Evolutionary conservation across 2,888 invertebrate genomes (phyloP), one percentile per base, ranked within the genome.

Genomic region (Seira musarum): DNA sequence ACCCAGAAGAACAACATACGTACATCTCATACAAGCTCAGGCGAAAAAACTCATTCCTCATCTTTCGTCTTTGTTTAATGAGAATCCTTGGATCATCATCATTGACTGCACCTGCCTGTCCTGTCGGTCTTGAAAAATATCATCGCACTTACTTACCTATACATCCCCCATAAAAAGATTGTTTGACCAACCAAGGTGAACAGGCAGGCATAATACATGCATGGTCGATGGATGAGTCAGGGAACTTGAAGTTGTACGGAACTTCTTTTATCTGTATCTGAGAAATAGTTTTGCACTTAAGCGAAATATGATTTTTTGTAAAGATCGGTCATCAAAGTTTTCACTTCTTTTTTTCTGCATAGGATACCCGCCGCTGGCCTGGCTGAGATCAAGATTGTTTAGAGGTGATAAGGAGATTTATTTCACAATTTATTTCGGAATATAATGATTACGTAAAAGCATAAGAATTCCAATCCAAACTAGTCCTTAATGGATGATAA

Each of bases 11-110:
- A n/a, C n/a, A n/a, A n/a, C n/a, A n/a, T n/a, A n/a, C n/a, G n/a
- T n/a, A n/a, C n/a, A n/a, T n/a, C n/a, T n/a, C n/a, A n/a, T n/a
- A n/a, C 40, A 40, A 40, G 40, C 40, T 40, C 40, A 13, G 49
- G 49, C 49, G 49, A 49, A 49, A 49, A 49, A 49, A 49, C 49
- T 49, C 49, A 49, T 49, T 49, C 49, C 17, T 49, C 49, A 49
- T 49, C 49, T 49, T 40, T n/a, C n/a, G n/a, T 49, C 49, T 49
- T 49, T 49, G 49, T 49, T 49, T 49, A 49, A 49, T 49, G 13
- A 49, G 49, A 49, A 49, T 49, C 49, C 49, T 49, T 49, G 49
- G 49, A 49, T 49, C 49, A 49, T 49, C 49, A 49, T n/a, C 17
- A n/a, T 49, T 49, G 49, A 49, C 49, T 49, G 49, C 49, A 49